Evolutionary conservation across 30 jellyfish, hydroid and myxozoan species (phyloP).

Genomic region (Hydractinia symbiolongicarpus): DNA sequence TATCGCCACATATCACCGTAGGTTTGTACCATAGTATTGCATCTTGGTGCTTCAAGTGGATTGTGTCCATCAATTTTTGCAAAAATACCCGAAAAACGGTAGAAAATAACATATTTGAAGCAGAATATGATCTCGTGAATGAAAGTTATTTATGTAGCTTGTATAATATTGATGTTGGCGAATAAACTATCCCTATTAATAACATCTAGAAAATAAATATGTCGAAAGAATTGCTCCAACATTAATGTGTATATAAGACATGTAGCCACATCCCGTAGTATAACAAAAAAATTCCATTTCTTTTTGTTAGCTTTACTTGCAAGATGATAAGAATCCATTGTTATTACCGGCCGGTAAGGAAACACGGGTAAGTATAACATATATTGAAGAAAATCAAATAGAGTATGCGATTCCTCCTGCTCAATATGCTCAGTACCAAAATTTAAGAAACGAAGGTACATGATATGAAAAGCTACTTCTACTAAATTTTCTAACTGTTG

Average conservation of each 20-base stretch:
- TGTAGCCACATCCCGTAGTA: slow-evolving; percentile 42
- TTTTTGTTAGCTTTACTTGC: slow-evolving; percentile 19
- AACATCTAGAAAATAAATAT: slow-evolving; percentile 49
- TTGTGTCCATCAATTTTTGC: slow-evolving; percentile 60
- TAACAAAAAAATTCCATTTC: slow-evolving; percentile 26
- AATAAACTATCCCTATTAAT: slow-evolving; percentile 33
- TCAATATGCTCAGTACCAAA: not conserved
- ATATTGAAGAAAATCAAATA: slow-evolving; percentile 27
- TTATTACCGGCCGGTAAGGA: slow-evolving; percentile 71
- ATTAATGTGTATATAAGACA: slow-evolving; percentile 38
- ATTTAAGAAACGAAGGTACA: not conserved
- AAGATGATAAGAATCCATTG: slow-evolving; percentile 47
- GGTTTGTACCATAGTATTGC: slow-evolving; percentile 48
- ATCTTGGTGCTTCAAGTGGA: slow-evolving; percentile 75
- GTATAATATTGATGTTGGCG: slow-evolving; percentile 34
- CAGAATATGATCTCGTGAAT: slow-evolving; percentile 47
- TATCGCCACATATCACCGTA: slow-evolving; percentile 84
- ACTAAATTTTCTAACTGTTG: not conserved
- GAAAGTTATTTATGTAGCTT: slow-evolving; percentile 56
- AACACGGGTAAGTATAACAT: slow-evolving; percentile 63
- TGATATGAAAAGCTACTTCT: not conserved
- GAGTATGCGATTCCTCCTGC: not conserved
- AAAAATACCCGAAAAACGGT: slow-evolving; percentile 75
- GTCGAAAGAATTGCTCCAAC: slow-evolving; percentile 48
- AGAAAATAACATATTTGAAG: slow-evolving; percentile 66